Base-by-base conservation (phyloP, 2,888 invertebrate genomes). In the Ypsolopha scabrella region DNA sequence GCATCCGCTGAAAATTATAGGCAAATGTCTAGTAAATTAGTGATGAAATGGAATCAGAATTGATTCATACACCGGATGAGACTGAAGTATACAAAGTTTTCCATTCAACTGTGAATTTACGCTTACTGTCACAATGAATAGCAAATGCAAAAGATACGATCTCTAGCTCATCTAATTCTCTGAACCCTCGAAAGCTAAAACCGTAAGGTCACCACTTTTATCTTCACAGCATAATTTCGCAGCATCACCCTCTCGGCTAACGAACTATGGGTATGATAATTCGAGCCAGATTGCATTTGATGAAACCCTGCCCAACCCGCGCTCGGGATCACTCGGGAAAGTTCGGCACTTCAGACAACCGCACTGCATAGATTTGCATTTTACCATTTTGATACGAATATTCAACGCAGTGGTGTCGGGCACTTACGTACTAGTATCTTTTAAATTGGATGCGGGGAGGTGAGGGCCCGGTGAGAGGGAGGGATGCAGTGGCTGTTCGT, bases 351-450 rank as follows among this genome's bases (percentile, higher is more conserved):
- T 73, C 75, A 79, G 80, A 80, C 77, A 73, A 76, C 78, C 80
- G 74, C 77, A 77, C 78, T 76, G 82, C 80, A 81, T 81, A 80
- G 80, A 85, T 86, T 86, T 86, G 82, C 86, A 85, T 85, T 83
- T 83, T 85, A 80, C 79, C 71, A 80, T 81, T 85, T 82, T 82
- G 81, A 82, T 85, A 83, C 78, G 82, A 81, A 83, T 81, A 85
- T 85, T 81, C 81, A 83, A 78, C 72, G 72, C 74, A 39, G 51
- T 48, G 70, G 80, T 79, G 81, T 80, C 72, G 75, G 75, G 44
- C 51, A 51, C 51, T 51, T 51, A 51, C 67, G 70, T 81, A 80
- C 79, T 51, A 50, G 81, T 83, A 82, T 86, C 83, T 85, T 85
- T 85, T 82, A 75, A 83, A 80, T 82, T 76, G 72, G 76, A 79